These are phyloP conservation scores for Coptodon rendalli DNA, from an alignment of 2,113 vertebrate species.

Conservation along the genomic window DNA sequence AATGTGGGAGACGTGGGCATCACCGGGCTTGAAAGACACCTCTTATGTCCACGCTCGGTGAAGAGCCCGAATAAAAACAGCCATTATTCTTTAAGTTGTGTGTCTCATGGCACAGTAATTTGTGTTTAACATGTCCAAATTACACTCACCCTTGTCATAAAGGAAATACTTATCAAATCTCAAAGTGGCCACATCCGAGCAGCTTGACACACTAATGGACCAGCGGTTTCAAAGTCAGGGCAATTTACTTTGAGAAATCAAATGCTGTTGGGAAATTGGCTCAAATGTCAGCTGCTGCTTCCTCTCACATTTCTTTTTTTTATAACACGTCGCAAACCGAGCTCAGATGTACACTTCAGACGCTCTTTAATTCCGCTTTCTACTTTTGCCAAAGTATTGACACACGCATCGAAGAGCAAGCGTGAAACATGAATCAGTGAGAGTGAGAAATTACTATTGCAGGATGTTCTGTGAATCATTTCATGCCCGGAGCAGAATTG, in stretches of 20 bases:
- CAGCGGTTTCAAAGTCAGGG: background rate
- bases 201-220: constrained; percentile 5
- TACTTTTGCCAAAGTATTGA: constrained; percentile 36
- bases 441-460: constrained; percentile 6
- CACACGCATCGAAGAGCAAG: background rate
- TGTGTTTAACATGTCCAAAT: background rate
- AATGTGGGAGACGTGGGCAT: background rate
- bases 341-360: background rate
- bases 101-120: background rate
- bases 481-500: background rate
- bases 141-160: background rate
- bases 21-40: background rate
- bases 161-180: background rate
- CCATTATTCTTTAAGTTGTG: background rate
- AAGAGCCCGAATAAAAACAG: background rate
- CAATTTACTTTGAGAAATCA: background rate
- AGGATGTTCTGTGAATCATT: constrained; percentile 33
- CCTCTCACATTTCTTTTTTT: background rate
- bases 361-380: background rate
- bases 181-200: background rate
- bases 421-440: constrained; percentile 3
- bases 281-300: background rate
- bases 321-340: background rate
- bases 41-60: background rate
- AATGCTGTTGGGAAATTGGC: background rate